Evolutionary conservation across 2,113 vertebrate species (phyloP).

Genomic region (Ageneiosus marmoratus): DNA sequence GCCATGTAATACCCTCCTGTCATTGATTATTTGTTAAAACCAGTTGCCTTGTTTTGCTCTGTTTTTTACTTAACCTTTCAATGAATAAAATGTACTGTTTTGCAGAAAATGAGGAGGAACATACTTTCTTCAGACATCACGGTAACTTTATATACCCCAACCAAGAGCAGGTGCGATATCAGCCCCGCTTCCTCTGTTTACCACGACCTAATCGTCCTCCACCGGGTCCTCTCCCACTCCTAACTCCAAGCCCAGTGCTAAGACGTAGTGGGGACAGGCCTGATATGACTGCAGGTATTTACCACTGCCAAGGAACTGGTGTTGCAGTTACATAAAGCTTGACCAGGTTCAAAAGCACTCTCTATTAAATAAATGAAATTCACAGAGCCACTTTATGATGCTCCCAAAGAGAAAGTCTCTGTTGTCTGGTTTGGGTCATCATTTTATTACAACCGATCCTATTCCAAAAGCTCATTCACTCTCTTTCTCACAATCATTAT

Average conservation of each 20-base stretch:
- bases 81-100: neutral
- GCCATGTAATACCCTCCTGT: neutral
- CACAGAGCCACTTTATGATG: neutral
- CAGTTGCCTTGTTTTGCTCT: neutral
- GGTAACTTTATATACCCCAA: neutral
- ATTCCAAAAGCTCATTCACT: conserved; percentile 1
- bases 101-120: neutral
- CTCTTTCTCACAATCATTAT: too few species aligned
- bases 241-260: conserved; percentile 25
- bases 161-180: conserved; percentile 33
- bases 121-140: neutral
- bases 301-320: conserved; percentile 6
- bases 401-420: neutral
- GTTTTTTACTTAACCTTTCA: neutral
- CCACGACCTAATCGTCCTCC: conserved; percentile 19
- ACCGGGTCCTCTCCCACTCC: conserved; percentile 23
- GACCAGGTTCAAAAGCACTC: conserved; percentile 2
- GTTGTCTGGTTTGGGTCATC: conserved; percentile 17
- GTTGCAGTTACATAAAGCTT: conserved; percentile 1
- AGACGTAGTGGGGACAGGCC: neutral
- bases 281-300: conserved; percentile 30
- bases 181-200: conserved; percentile 34
- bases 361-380: conserved; percentile 33
- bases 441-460: conserved; percentile 20
- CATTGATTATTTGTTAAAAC: neutral